A percentile compares a stretch with the other conserved stretches of the same genome.
Evolutionary conservation across 2,888 invertebrate species (phyloP).

Genomic region (Idaea aversata): DNA sequence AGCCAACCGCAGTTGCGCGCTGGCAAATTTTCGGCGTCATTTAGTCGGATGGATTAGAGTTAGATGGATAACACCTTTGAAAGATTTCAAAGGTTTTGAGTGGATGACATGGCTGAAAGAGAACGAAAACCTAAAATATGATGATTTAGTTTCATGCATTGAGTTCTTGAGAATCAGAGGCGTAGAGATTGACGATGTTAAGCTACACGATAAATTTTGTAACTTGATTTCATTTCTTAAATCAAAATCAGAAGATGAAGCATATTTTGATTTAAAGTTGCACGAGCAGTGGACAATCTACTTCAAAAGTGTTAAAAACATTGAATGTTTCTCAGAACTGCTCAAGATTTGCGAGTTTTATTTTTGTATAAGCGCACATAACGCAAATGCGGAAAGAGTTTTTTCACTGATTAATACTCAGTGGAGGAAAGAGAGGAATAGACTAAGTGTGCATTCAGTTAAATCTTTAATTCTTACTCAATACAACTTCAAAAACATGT

Average conservation of each 20-base stretch:
- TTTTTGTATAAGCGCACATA: slow-evolving; percentile 10
- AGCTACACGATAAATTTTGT: slow-evolving; percentile 20
- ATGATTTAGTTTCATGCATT: slow-evolving; percentile 18
- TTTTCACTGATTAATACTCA: slow-evolving; percentile 20
- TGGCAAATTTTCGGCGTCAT: too few species aligned
- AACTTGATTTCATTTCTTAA: slow-evolving; percentile 20
- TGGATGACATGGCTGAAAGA: slow-evolving; percentile 18
- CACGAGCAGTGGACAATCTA: slow-evolving; percentile 18
- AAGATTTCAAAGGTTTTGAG: slow-evolving; percentile 20
- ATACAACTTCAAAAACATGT: slow-evolving; percentile 18
- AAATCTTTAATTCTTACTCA: slow-evolving; percentile 15
- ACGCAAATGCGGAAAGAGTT: slow-evolving; percentile 14
- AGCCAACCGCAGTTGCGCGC: too few species aligned
- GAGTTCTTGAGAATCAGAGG: slow-evolving; percentile 14
- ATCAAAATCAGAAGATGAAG: slow-evolving; percentile 16
- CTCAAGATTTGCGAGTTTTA: slow-evolving; percentile 12
- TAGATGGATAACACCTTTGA: slow-evolving; percentile 15
- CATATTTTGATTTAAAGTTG: slow-evolving; percentile 15
- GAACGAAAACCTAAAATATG: slow-evolving; percentile 19
- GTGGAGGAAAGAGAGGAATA: slow-evolving; percentile 20
- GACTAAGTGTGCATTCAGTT: slow-evolving; percentile 18
- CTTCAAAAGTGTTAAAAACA: slow-evolving; percentile 14
- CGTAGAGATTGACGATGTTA: slow-evolving; percentile 18
- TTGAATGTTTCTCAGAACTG: slow-evolving; percentile 10
- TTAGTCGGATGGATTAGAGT: too few species aligned